Evolutionary conservation across 1,140 invertebrate genomes (phyloP).

Genomic region (Caenorhabditis remanei): DNA sequence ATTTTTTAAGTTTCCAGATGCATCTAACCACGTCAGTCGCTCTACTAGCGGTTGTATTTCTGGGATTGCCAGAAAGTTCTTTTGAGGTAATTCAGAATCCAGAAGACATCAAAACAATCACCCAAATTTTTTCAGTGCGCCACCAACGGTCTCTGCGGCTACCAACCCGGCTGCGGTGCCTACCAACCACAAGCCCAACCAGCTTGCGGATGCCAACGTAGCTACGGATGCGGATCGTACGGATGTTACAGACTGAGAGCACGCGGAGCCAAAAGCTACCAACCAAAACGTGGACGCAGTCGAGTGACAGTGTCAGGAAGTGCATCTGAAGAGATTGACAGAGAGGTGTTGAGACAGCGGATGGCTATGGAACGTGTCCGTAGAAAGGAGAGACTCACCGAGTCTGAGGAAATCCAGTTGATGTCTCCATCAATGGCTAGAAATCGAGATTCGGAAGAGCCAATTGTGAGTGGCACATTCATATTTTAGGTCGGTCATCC

Average conservation of each 20-base stretch:
- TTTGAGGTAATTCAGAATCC: conserved; percentile 51
- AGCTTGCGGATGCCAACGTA: conserved; percentile 55
- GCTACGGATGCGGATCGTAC: conserved; percentile 64
- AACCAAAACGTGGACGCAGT: conserved; percentile 25
- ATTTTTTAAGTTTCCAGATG: neutral
- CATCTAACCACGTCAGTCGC: neutral
- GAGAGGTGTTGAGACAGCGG: conserved; percentile 56
- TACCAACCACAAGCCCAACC: conserved; percentile 27
- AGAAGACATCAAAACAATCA: neutral
- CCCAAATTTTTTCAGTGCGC: conserved; percentile 67
- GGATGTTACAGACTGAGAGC: conserved; percentile 57
- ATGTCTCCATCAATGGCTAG: neutral
- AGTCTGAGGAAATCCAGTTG: conserved; percentile 6
- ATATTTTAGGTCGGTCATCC: too few species aligned
- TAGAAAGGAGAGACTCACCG: conserved; percentile 6
- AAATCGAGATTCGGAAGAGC: conserved; percentile 1
- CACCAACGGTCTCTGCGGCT: conserved; percentile 65
- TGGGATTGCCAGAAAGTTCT: neutral
- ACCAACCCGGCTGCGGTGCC: conserved; percentile 24
- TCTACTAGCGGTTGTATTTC: neutral
- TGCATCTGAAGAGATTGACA: conserved; percentile 27
- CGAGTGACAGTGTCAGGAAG: neutral
- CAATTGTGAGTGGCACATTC: conserved; percentile 54
- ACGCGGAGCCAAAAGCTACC: conserved; percentile 52
- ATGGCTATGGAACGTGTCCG: conserved; percentile 24